These are phyloP conservation scores for Tokudaia muenninki DNA, from an alignment of 2,797 vertebrate genomes.

Conservation along the genomic window DNA sequence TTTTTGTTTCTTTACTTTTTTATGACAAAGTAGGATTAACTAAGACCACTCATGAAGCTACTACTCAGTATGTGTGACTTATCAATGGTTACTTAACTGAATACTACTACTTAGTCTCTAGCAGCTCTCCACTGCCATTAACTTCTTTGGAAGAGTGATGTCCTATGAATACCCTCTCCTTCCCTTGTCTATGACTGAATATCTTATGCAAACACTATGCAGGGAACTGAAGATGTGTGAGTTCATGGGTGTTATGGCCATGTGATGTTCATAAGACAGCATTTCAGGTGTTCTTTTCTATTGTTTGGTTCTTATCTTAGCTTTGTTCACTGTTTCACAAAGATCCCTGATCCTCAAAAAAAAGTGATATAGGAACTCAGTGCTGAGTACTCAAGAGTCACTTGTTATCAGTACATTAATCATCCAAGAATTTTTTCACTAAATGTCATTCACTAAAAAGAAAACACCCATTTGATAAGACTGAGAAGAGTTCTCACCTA, in stretches of 20 bases:
- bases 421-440: not conserved
- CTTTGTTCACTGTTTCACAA: not conserved
- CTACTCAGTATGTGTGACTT: not conserved
- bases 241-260: not conserved
- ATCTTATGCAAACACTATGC: not conserved
- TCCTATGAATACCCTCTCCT: not conserved
- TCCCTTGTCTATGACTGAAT: not conserved
- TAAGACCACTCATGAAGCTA: not conserved
- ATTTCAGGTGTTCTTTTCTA: not conserved
- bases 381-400: not conserved
- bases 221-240: not conserved
- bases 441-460: not conserved
- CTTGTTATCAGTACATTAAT: not conserved
- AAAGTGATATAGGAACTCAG: not conserved
- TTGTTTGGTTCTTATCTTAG: not conserved
- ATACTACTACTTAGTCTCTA: not conserved
- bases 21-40: not conserved
- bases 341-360: not conserved
- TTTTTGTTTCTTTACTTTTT: not conserved
- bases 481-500: not conserved
- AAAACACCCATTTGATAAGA: not conserved
- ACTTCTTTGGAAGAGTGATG: not conserved
- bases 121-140: not conserved
- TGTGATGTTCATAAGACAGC: not conserved
- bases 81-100: not conserved